phyloP scores from a whole-genome alignment of 35 echinoderm and acorn worm species.

The Hemicentrotus pulcherrimus region DNA sequence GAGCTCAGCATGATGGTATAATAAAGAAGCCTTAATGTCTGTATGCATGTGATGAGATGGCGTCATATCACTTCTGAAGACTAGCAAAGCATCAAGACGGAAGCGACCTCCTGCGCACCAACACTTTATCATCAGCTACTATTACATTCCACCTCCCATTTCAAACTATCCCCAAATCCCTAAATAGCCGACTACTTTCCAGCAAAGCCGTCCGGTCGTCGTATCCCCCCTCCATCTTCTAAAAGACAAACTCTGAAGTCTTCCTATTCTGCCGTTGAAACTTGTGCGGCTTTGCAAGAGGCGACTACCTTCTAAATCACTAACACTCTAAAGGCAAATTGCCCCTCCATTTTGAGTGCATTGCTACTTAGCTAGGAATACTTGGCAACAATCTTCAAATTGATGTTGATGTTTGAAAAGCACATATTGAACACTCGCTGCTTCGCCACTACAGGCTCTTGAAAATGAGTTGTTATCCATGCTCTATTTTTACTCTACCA shows the following conservation, averaged over 20 bases:
- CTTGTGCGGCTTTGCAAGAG: background rate
- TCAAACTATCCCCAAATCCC: background rate
- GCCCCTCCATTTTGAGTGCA: background rate
- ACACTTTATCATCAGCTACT: background rate
- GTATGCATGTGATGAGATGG: background rate
- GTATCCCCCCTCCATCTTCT: background rate
- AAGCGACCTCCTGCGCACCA: background rate
- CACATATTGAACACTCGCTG: background rate
- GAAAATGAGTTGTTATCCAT: background rate
- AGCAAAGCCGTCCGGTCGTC: background rate
- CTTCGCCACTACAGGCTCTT: background rate
- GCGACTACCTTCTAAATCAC: background rate
- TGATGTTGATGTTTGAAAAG: slow-evolving; percentile 11
- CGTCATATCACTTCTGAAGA: background rate
- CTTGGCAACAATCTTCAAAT: background rate
- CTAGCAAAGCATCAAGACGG: background rate
- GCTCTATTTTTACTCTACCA: background rate
- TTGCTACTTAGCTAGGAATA: background rate
- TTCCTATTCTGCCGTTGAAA: background rate
- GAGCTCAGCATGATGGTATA: background rate
- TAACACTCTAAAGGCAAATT: background rate
- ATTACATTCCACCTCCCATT: background rate
- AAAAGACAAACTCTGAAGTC: background rate
- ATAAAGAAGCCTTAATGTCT: background rate
- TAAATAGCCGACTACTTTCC: background rate